Conservation (phyloP, 2,113 vertebrate genomes). For the Aleadryas rufinucha region DNA sequence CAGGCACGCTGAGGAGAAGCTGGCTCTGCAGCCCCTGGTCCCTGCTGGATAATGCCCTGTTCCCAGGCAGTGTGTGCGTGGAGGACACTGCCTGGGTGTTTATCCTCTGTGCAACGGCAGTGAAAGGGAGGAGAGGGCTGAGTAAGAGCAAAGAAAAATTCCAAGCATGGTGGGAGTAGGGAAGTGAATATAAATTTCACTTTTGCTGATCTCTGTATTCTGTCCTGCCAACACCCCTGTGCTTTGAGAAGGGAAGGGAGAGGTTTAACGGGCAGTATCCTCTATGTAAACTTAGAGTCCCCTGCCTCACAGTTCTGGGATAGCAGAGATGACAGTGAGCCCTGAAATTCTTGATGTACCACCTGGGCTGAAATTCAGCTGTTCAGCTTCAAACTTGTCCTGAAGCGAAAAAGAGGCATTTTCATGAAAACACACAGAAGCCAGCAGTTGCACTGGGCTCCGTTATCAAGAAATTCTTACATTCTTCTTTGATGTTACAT, state of each 20-base stretch:
- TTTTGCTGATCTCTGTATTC: not conserved
- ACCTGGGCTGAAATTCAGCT: not conserved
- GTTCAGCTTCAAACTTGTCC: not conserved
- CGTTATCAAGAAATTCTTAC: not conserved
- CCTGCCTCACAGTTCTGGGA: not conserved
- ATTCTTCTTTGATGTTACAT: not conserved
- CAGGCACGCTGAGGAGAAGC: not conserved
- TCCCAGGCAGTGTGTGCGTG: not conserved
- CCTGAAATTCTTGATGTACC: not conserved
- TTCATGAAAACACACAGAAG: not conserved
- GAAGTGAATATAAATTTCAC: not conserved
- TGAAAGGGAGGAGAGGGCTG: not conserved
- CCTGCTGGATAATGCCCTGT: accelerated
- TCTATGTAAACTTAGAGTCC: not conserved
- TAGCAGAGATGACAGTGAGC: not conserved
- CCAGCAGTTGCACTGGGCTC: not conserved
- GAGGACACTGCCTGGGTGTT: not conserved
- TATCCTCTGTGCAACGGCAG: not conserved
- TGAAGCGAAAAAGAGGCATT: not conserved
- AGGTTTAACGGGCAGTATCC: not conserved
- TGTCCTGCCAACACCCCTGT: not conserved
- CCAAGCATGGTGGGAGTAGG: not conserved
- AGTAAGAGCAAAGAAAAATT: not conserved
- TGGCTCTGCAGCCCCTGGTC: not conserved
- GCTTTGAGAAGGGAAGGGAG: not conserved